These are phyloP conservation scores for Planiliza haematocheilus DNA, from an alignment of 2,113 vertebrate genomes.

Conservation along the genomic window DNA sequence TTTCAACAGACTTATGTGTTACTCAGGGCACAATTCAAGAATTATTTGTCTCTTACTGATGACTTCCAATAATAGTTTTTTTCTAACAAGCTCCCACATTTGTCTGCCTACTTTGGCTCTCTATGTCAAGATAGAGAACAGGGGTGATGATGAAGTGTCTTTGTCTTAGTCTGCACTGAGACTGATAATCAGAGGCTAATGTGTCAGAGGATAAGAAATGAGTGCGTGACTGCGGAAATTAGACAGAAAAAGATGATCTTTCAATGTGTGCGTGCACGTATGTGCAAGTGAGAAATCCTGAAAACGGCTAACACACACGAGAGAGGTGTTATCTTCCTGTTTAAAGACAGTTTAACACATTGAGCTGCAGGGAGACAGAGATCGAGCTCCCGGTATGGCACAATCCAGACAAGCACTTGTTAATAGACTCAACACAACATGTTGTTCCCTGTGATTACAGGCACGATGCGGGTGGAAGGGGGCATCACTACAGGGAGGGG, in stretches of 20 bases:
- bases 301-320: slow-evolving; percentile 34
- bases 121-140: slow-evolving; percentile 10
- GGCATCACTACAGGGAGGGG: slow-evolving; percentile 8
- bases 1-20: no score
- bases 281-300: slow-evolving; percentile 23
- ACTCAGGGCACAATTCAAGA: no score
- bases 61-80: no score
- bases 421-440: slow-evolving; percentile 37
- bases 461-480: slow-evolving; percentile 4
- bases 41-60: no score
- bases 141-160: slow-evolving; percentile 4
- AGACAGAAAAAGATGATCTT: background rate
- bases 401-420: slow-evolving; percentile 35
- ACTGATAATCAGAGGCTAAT: slow-evolving; percentile 36
- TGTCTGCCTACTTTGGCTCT: background rate
- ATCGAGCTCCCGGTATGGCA: slow-evolving; percentile 25
- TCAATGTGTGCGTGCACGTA: background rate
- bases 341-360: slow-evolving; percentile 44
- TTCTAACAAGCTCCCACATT: no score
- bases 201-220: slow-evolving; percentile 30
- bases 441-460: slow-evolving; percentile 28
- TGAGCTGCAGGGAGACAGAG: slow-evolving; percentile 24
- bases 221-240: slow-evolving; percentile 12
- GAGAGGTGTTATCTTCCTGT: slow-evolving; percentile 38
- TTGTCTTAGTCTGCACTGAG: slow-evolving; percentile 6